A percentile compares a stretch with the other conserved stretches of the same genome.
Evolutionary conservation across 2,888 invertebrate genomes (phyloP).

Genomic region (Seladonia tumulorum): DNA sequence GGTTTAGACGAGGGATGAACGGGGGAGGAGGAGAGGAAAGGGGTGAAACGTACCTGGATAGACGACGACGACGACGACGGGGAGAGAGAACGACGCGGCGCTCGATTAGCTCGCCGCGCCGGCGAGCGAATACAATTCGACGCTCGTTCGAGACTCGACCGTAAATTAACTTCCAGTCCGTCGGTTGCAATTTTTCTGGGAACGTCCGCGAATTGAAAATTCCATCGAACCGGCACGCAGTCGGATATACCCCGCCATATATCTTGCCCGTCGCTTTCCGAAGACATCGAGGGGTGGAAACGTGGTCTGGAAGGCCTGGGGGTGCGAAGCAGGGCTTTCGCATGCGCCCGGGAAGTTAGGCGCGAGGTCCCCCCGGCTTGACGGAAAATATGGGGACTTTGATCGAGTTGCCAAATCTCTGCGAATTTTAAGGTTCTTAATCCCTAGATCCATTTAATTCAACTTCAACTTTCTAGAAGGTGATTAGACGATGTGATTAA

Average conservation of each 20-base stretch:
- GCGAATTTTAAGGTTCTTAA: not conserved
- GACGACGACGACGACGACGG: conserved; percentile 22
- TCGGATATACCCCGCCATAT: conserved; percentile 18
- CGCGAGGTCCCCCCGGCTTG: not conserved
- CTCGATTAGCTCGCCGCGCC: conserved; percentile 7
- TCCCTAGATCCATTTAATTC: not conserved
- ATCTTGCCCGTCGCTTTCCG: not conserved
- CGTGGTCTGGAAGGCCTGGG: not conserved
- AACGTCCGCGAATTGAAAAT: conserved; percentile 8
- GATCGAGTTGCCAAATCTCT: not conserved
- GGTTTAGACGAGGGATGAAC: conserved; percentile 15
- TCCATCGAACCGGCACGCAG: conserved; percentile 14
- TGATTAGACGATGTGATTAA: not conserved
- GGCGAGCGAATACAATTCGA: conserved; percentile 28
- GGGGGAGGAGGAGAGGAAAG: not conserved
- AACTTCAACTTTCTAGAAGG: not conserved
- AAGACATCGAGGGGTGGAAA: conserved; percentile 1
- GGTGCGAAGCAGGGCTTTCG: not conserved
- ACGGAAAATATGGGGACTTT: not conserved
- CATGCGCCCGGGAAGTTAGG: not conserved
- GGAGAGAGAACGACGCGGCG: not conserved
- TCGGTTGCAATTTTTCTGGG: conserved; percentile 25
- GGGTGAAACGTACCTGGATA: conserved; percentile 18
- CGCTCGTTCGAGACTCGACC: not conserved
- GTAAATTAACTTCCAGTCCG: conserved; percentile 19